Evolutionary conservation across 2,888 invertebrate genomes (phyloP).

Genomic region (Creontiades dilutus): DNA sequence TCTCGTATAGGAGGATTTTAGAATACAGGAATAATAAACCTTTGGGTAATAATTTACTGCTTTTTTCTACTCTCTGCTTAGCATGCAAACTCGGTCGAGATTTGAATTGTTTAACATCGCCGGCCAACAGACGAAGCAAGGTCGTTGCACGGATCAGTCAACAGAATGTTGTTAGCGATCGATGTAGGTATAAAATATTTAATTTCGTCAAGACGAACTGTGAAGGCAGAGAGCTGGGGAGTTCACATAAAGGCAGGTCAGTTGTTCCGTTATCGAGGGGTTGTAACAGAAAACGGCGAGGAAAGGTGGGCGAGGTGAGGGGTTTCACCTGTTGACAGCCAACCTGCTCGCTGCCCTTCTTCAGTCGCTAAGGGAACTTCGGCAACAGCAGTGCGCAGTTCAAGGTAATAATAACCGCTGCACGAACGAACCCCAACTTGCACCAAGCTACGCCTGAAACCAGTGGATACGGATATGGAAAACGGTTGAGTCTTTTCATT

Average conservation of each 20-base stretch:
- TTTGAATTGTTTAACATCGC: no score
- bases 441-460: no score
- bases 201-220: neutral
- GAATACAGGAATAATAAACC: no score
- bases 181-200: conserved; percentile 3
- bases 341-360: conserved; percentile 21
- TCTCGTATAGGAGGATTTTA: no score
- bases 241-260: neutral
- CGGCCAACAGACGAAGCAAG: neutral
- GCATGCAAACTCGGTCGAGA: no score
- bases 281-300: neutral
- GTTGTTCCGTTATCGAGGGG: neutral
- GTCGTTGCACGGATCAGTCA: neutral
- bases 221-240: no score
- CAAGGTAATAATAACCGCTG: conserved; percentile 29
- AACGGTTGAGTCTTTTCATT: no score
- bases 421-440: neutral
- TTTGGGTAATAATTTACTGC: no score
- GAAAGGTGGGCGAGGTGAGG: neutral
- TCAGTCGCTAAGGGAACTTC: conserved; percentile 30
- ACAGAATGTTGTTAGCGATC: neutral
- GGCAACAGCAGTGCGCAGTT: conserved; percentile 14
- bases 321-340: conserved; percentile 9
- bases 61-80: no score
- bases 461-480: no score